Base-by-base conservation (phyloP, 2,113 vertebrate species). In the Anarrhichthys ocellatus region DNA sequence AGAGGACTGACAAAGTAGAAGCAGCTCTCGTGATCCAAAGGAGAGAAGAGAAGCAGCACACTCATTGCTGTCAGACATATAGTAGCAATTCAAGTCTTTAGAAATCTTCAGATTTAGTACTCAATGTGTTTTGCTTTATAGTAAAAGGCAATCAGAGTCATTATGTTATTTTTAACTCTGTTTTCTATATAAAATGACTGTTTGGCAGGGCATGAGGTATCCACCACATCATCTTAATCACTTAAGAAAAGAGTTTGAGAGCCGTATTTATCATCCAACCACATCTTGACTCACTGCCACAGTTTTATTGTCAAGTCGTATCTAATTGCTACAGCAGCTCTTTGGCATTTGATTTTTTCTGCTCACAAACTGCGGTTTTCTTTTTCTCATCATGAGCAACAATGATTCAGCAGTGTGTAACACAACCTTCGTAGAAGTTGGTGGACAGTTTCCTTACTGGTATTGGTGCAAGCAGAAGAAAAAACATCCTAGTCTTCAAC, bases 251-350 rank as follows among this genome's bases (percentile, higher is more conserved):
- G 38, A n/a, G 46, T 85, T 67, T 64, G 56, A 75, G 66, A 29
- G 67, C 36, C 42, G 5, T 81, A 63, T 86, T 87, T 84, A 81
- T 91, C 83, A 56, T 67, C 68, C 46, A 2, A 81, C 87, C 83
- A 73, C 89, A 90, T 89, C 79, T 87, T 90, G 87, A 92, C 82
- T 91, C 80, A 80, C 46, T 17, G 76, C 80, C 78, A 68, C 84
- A 83, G 54, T 72, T 83, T 80, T 69, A 80, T 76, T 82, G 58
- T 87, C 80, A 80, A 50, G 18, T 76, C 9, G 2, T 32, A 75
- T 87, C 63, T 83, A 79, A 89, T 84, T 83, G 58, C 86, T 64
- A 2, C 73, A 78, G 76, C 63, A 63, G 63, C 67, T 48, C 48
- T 74, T 67, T 79, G 81, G 80, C 52, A 68, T 87, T 83, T 78